Evolutionary conservation across 53 echinoderm and acorn worm genomes (phyloP), one percentile per base, ranked within the genome.

Genomic region (Hippasteria phrygiana): DNA sequence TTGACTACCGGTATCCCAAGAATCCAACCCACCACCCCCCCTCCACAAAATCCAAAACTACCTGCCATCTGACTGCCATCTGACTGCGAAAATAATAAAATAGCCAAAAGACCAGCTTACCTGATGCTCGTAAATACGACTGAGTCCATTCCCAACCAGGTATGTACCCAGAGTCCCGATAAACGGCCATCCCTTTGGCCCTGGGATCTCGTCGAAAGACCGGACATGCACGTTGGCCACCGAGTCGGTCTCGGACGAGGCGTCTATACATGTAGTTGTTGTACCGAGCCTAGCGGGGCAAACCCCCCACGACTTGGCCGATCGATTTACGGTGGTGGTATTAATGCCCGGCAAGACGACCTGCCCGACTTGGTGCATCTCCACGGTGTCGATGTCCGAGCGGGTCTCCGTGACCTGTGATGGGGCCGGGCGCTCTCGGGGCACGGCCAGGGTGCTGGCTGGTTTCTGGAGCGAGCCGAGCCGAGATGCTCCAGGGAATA

Each of bases 151-250:
- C 16, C 95, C 93, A 59, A 91, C 89, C 71, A 96, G 63, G 72
- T 97, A 97, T 14, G 90, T 90, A 39, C 92, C 92, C 8, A 97
- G 91, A 0, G 97, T 93, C 13, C 97, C 97, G 3, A 97, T 76
- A 18, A 97, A 51, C 1, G 97, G 97, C 97, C 95, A 97, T 31
- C 92, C 94, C 53, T 92, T 93, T 13, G 97, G 97, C 6, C 97
- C 97, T 9, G 97, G 97, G 27, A 97, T 97, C 43, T 97, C 88
- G 1, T 95, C 90, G 55, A 93, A 96, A 8, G 96, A 59, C 80
- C 87, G 91, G 0, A 73, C 89, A 5, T 55, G 38, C 17, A 40
- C 62, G 13, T 35, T 63, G 33, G 22, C 59, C 22, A 35, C 79
- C 3, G 32, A 54, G 33, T 13, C 54, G 16, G 55, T 50, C 34